A percentile compares a stretch with the other conserved stretches of the same genome.
Evolutionary conservation across 2,797 vertebrate genomes (phyloP).

Genomic region (Orestias chungarensis): DNA sequence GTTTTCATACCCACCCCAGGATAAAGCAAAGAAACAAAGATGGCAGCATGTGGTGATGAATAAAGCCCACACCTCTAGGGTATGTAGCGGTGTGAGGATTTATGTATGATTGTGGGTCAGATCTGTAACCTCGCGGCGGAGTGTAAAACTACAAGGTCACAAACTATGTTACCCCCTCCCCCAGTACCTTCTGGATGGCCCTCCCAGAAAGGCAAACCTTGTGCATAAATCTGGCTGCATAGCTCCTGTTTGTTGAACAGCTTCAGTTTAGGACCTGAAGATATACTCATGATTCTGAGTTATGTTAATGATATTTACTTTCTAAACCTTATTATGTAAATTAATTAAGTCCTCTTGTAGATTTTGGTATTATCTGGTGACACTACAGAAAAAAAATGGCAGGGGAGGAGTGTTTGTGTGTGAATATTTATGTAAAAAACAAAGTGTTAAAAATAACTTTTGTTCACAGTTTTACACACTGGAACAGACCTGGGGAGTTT

Average conservation of each 20-base stretch:
- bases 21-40: constrained; percentile 13
- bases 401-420: not conserved
- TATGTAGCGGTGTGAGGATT: constrained; percentile 21
- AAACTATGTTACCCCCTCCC: constrained; percentile 7
- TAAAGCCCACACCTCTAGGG: constrained; percentile 39
- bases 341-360: constrained; percentile 33
- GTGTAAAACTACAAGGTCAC: constrained; percentile 49
- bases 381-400: not conserved
- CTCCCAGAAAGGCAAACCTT: not conserved
- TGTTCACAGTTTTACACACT: constrained; percentile 27
- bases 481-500: constrained; percentile 17
- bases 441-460: constrained; percentile 32
- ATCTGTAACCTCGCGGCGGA: constrained; percentile 23
- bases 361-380: constrained; percentile 25
- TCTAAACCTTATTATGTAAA: constrained; percentile 54
- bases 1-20: constrained; percentile 17
- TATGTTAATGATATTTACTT: constrained; percentile 24
- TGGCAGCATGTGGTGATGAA: constrained; percentile 44
- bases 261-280: not conserved
- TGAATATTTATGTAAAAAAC: constrained; percentile 3
- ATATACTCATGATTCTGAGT: not conserved
- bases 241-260: not conserved
- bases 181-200: not conserved
- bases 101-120: constrained; percentile 15
- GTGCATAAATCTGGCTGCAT: not conserved